Conservation (phyloP, 2,797 vertebrate species). For the Acomys russatus region DNA sequence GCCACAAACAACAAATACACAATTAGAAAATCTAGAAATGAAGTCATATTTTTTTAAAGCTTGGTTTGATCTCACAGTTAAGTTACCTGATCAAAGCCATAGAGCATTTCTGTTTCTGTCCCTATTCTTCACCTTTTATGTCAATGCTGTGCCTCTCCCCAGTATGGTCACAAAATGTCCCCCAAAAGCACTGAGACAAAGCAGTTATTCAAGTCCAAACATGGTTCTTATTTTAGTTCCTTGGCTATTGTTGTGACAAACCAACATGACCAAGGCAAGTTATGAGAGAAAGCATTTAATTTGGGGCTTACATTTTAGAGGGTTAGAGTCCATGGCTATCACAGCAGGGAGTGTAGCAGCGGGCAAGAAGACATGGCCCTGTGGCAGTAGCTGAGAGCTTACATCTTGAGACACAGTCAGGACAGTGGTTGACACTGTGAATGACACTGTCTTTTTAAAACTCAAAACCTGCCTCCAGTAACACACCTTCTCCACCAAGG, state of each 20-base stretch:
- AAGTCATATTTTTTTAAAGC: conserved; percentile 30
- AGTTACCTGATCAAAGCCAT: conserved; percentile 8
- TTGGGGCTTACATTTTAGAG: too few species aligned
- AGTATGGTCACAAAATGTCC: neutral
- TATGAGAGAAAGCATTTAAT: neutral
- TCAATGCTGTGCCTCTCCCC: neutral
- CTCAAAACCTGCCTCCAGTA: neutral
- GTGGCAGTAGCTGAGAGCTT: neutral
- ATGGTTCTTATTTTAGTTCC: neutral
- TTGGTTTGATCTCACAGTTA: conserved; percentile 49
- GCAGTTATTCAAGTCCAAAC: conserved; percentile 23
- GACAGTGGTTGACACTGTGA: neutral
- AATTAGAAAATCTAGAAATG: conserved; percentile 58
- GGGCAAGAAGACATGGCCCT: neutral
- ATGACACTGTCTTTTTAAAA: neutral
- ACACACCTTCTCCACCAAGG: neutral
- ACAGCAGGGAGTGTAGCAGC: neutral
- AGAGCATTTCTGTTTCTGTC: conserved; percentile 12
- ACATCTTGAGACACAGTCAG: neutral
- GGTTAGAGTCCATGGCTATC: neutral
- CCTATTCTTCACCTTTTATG: conserved; percentile 44
- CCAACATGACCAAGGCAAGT: neutral
- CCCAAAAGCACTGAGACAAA: neutral
- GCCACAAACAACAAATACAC: conserved; percentile 50
- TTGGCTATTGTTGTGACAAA: neutral